Percentiles rank a stretch among this genome's conserved stretches.
These are phyloP conservation scores for Lerista edwardsae DNA, from an alignment of 2,797 vertebrate species.

Conservation along the genomic window DNA sequence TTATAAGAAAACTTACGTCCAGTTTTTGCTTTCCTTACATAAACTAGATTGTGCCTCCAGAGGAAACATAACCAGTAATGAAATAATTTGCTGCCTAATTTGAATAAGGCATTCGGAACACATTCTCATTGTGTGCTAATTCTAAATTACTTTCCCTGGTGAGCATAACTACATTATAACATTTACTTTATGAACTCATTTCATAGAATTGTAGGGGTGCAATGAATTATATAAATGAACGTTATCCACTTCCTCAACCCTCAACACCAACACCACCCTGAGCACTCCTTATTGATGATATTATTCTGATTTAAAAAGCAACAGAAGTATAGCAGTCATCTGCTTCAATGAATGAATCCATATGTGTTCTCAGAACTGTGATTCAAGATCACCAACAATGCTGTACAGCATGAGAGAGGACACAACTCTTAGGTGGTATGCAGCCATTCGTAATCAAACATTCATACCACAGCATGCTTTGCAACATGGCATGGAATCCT, in stretches of 20 bases:
- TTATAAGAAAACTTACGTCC: neutral
- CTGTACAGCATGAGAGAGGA: too few relatives aligned
- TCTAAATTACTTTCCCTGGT: neutral
- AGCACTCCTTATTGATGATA: neutral
- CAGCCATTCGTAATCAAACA: neutral
- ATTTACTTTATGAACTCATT: neutral
- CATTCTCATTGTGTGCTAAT: conserved; percentile 2
- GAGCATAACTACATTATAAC: neutral
- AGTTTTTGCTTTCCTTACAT: neutral
- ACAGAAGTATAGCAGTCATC: neutral
- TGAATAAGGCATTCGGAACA: neutral
- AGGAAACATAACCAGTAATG: neutral
- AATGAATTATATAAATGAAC: neutral
- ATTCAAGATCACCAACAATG: neutral
- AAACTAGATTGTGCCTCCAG: neutral
- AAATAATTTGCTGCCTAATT: conserved; percentile 12
- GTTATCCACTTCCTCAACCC: neutral
- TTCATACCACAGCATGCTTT: neutral
- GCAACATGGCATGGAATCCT: neutral
- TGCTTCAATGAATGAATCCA: neutral
- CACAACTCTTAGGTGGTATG: neutral
- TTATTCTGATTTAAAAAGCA: neutral
- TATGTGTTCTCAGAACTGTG: neutral
- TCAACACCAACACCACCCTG: neutral
- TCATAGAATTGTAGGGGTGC: neutral